Conservation (phyloP, 2,113 vertebrate genomes). For the Larimichthys crocea region DNA sequence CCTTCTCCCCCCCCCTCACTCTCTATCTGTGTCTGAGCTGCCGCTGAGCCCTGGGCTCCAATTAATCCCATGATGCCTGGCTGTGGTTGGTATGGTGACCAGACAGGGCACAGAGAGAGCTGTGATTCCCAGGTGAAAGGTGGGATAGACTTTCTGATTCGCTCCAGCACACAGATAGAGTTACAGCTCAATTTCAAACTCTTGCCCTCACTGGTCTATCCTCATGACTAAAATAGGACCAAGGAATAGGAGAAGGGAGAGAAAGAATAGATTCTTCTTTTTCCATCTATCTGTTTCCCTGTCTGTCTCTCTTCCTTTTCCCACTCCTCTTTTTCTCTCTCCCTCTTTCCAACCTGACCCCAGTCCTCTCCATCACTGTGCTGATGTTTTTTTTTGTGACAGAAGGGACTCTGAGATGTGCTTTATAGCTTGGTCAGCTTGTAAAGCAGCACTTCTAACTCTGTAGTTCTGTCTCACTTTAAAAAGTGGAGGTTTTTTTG, state of each 20-base stretch:
- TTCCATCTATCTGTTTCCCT: constrained; percentile 51
- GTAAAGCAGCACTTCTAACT: constrained; percentile 65
- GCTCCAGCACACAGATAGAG: constrained; percentile 84
- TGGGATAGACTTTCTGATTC: constrained; percentile 87
- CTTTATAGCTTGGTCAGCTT: constrained; percentile 73
- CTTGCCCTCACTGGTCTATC: constrained; percentile 68
- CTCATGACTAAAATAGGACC: constrained; percentile 75
- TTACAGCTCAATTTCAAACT: constrained; percentile 83
- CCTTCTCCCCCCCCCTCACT: constrained; percentile 25
- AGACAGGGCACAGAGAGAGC: constrained; percentile 77
- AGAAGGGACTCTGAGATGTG: constrained; percentile 62
- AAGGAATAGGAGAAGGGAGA: constrained; percentile 56
- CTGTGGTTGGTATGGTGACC: constrained; percentile 81
- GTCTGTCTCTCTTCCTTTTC: constrained; percentile 53
- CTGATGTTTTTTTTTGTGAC: constrained; percentile 54
- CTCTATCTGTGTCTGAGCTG: constrained; percentile 64
- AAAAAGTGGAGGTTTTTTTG: constrained; percentile 67
- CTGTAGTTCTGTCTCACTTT: constrained; percentile 66
- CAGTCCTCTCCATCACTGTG: constrained; percentile 28
- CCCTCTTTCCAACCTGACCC: constrained; percentile 42
- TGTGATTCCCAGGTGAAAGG: constrained; percentile 87
- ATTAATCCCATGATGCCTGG: constrained; percentile 82
- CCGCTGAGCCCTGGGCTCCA: constrained; percentile 80
- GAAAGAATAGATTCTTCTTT: constrained; percentile 61
- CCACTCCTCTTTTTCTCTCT: constrained; percentile 50